Evolutionary conservation across 2,113 vertebrate genomes (phyloP).

Genomic region (Trematocara macrostoma): DNA sequence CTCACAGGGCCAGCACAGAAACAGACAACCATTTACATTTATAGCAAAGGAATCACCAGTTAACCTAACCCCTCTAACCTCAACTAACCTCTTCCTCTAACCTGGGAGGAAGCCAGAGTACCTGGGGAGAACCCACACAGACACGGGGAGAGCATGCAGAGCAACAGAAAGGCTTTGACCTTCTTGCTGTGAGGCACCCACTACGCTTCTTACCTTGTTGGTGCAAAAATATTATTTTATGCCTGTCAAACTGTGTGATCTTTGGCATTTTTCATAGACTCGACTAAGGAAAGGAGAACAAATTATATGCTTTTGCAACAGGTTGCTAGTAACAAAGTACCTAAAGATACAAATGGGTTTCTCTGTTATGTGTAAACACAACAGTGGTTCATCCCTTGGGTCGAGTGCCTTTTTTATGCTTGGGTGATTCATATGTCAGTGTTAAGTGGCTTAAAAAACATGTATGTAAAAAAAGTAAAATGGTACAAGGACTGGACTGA

Average conservation of each 20-base stretch:
- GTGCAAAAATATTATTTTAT: neutral
- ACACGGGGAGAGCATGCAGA: neutral
- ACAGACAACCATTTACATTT: neutral
- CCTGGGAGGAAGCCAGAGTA: neutral
- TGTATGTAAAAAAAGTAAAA: neutral
- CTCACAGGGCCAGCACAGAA: neutral
- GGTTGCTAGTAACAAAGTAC: neutral
- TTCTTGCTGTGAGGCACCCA: neutral
- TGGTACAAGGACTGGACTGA: neutral
- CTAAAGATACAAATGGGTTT: neutral
- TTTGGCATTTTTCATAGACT: neutral
- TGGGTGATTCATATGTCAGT: neutral
- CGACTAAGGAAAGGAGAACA: neutral
- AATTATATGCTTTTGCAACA: neutral
- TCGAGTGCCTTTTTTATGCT: neutral
- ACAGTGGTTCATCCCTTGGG: neutral
- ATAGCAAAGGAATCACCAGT: neutral
- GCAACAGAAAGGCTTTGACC: neutral
- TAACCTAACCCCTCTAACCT: neutral
- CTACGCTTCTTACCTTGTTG: neutral
- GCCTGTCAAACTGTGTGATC: neutral
- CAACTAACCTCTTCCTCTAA: neutral
- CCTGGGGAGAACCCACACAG: neutral
- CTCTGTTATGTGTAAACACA: neutral
- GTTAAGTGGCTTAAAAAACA: neutral